phyloP scores from a whole-genome alignment of 2,113 vertebrate species.

The Limanda limanda region DNA sequence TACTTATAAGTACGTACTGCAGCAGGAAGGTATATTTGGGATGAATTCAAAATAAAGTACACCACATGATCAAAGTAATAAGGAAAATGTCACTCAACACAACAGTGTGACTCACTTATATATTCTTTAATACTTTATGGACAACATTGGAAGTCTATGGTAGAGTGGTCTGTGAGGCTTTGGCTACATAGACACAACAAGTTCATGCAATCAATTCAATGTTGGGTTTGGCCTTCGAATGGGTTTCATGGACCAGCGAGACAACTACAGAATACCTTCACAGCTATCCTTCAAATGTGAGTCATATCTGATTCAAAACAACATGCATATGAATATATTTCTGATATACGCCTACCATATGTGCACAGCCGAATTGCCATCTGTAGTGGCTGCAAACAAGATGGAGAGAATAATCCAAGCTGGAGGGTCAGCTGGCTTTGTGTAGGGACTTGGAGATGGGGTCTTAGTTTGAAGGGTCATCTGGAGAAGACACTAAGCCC shows the following conservation, averaged over 20 bases:
- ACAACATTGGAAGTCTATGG: background rate
- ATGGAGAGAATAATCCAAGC: slow-evolving; percentile 26
- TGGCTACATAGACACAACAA: background rate
- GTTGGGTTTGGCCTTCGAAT: background rate
- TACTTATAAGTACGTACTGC: background rate
- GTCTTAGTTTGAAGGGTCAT: slow-evolving; percentile 26
- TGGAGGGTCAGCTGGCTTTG: slow-evolving; percentile 35
- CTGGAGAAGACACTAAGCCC: slow-evolving; percentile 19
- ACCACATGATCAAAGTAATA: background rate
- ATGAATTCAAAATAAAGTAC: background rate
- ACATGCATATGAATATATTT: slow-evolving; percentile 19
- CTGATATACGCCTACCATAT: slow-evolving; percentile 11
- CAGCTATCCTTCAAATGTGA: background rate
- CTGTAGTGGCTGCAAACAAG: slow-evolving; percentile 24
- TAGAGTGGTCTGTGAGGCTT: background rate
- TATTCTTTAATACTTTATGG: background rate
- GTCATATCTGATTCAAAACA: slow-evolving; percentile 2
- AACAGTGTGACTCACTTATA: background rate
- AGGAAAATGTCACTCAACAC: background rate
- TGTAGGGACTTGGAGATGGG: slow-evolving; percentile 16
- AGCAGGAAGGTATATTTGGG: background rate
- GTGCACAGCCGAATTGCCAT: slow-evolving; percentile 4
- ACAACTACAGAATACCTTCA: background rate
- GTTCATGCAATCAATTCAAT: background rate
- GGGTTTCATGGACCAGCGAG: background rate